phyloP scores from a whole-genome alignment of 2,888 invertebrate species.

The Cerastoderma edule region DNA sequence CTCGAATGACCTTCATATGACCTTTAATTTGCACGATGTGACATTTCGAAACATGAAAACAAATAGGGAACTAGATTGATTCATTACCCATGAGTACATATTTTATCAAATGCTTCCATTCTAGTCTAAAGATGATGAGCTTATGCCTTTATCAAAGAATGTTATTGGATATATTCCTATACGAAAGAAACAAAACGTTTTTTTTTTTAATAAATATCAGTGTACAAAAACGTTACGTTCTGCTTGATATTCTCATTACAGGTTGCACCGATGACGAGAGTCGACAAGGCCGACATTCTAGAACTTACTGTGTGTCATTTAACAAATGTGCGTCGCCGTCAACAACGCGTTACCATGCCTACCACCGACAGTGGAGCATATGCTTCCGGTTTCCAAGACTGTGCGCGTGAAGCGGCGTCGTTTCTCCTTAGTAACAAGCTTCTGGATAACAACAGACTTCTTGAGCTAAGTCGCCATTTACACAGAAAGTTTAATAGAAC shows the following conservation, averaged over 20 bases:
- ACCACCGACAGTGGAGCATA: not conserved
- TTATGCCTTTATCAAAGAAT: too few species aligned
- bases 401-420: constrained; percentile 1
- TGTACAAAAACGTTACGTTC: not conserved
- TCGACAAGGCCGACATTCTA: constrained; percentile 19
- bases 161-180: not conserved
- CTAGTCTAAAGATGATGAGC: not conserved
- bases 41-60: too few species aligned
- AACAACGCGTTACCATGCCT: not conserved
- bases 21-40: too few species aligned
- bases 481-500: not conserved
- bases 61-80: too few species aligned
- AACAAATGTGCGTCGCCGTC: constrained; percentile 3
- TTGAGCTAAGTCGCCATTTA: not conserved
- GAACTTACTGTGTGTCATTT: constrained; percentile 16
- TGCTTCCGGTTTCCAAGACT: constrained; percentile 16
- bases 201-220: too few species aligned
- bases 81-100: too few species aligned
- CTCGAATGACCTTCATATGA: too few species aligned
- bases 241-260: not conserved
- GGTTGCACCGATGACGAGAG: constrained; percentile 15
- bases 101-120: not conserved
- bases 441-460: not conserved
- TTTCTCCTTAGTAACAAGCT: not conserved
- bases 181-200: not conserved